phyloP scores from a whole-genome alignment of 2,888 invertebrate species.

The Hymenopus coronatus region DNA sequence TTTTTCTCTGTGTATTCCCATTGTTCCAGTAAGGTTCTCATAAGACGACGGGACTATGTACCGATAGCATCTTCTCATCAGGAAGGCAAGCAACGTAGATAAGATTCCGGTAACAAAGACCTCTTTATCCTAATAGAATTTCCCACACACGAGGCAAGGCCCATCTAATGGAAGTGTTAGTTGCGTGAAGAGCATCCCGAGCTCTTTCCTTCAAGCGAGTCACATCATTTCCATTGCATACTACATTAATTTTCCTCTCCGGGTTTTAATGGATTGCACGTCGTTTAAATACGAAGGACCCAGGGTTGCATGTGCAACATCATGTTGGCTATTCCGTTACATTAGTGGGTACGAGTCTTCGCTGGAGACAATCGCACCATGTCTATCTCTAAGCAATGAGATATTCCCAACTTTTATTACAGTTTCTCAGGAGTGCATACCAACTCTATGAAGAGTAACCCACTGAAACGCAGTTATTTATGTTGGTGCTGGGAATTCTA shows the following conservation, averaged over 20 bases:
- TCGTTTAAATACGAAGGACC: not conserved
- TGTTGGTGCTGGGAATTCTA: too few relatives aligned
- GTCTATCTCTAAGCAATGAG: not conserved
- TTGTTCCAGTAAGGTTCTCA: not conserved
- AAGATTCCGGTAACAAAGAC: not conserved
- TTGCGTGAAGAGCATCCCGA: not conserved
- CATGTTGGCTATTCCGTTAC: not conserved
- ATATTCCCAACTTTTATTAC: not conserved
- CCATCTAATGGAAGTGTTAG: not conserved
- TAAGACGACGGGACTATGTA: not conserved
- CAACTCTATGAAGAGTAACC: too few relatives aligned
- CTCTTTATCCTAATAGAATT: conserved; percentile 10
- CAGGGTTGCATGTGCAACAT: not conserved
- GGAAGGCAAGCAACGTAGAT: not conserved
- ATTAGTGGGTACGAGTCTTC: not conserved
- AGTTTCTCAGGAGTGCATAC: too few relatives aligned
- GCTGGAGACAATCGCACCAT: not conserved
- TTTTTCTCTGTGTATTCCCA: not conserved
- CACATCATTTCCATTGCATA: conserved; percentile 8
- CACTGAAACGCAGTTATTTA: too few relatives aligned
- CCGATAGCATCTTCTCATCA: not conserved
- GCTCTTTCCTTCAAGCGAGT: not conserved
- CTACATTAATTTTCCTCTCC: conserved; percentile 17
- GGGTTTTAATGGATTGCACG: conserved; percentile 13
- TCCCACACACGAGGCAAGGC: not conserved